Evolutionary conservation across 2,113 vertebrate genomes (phyloP).

Genomic region (Boulengerochromis microlepis): DNA sequence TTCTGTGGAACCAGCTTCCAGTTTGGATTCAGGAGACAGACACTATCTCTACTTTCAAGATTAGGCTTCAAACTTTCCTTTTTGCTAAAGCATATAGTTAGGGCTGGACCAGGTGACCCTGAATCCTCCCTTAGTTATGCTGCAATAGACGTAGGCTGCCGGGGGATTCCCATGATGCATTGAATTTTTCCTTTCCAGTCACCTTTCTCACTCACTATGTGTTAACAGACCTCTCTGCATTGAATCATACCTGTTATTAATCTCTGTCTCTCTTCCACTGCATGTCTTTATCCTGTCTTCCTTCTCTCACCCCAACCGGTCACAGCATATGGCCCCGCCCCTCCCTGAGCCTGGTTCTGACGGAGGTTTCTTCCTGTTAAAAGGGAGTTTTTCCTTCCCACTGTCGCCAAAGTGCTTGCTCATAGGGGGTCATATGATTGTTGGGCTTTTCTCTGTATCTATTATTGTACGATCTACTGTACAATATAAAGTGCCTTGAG

Average conservation of each 20-base stretch:
- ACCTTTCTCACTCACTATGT: background rate
- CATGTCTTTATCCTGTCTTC: background rate
- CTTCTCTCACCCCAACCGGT: rapidly evolving
- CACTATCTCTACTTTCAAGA: too few relatives aligned
- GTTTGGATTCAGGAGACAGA: too few relatives aligned
- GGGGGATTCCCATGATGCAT: too few relatives aligned
- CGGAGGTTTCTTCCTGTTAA: rapidly evolving
- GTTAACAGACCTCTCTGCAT: rapidly evolving
- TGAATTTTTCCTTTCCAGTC: background rate
- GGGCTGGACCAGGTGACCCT: too few relatives aligned
- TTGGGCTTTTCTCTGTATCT: background rate
- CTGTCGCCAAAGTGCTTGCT: background rate
- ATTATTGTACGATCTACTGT: background rate
- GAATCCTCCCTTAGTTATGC: too few relatives aligned
- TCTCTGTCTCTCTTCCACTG: background rate
- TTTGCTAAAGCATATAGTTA: too few relatives aligned
- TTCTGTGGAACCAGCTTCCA: too few relatives aligned
- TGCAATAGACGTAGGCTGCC: rapidly evolving
- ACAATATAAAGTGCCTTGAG: rapidly evolving
- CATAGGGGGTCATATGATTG: rapidly evolving
- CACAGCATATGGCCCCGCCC: background rate
- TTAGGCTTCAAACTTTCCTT: too few relatives aligned
- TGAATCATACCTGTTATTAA: background rate
- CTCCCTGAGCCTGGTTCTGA: background rate
- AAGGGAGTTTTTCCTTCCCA: background rate